phyloP scores from a whole-genome alignment of 2,888 invertebrate species.

The Hypena proboscidalis region DNA sequence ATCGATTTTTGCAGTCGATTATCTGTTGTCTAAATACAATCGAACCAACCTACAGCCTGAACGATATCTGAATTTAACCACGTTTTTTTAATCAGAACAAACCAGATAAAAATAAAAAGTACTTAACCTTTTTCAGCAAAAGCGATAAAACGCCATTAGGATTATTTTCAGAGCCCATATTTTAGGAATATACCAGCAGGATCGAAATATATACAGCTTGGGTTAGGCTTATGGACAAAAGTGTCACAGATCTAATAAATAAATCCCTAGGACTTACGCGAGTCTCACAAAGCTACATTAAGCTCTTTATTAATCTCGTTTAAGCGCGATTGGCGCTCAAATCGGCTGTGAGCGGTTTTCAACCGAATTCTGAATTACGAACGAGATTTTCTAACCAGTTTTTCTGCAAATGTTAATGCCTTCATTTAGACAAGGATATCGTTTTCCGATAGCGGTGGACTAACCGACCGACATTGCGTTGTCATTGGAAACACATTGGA shows the following conservation, averaged over 20 bases:
- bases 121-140: not conserved
- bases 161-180: constrained; percentile 14
- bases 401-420: constrained; percentile 44
- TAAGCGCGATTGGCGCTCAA: constrained; percentile 58
- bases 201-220: constrained; percentile 11
- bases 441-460: constrained; percentile 44
- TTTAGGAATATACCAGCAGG: constrained; percentile 3
- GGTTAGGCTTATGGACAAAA: constrained; percentile 2
- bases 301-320: constrained; percentile 64
- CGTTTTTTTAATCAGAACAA: not conserved
- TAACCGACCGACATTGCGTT: constrained; percentile 8
- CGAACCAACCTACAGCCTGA: no score
- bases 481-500: constrained; percentile 5
- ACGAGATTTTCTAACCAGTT: constrained; percentile 41
- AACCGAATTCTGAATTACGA: constrained; percentile 47
- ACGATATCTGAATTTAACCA: no score
- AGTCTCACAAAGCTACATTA: constrained; percentile 44
- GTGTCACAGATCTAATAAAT: constrained; percentile 22
- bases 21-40: no score
- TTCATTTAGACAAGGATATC: constrained; percentile 45
- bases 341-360: constrained; percentile 54
- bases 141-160: constrained; percentile 5
- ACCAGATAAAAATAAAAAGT: not conserved
- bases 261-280: constrained; percentile 23
- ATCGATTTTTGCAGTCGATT: no score